phyloP scores from a whole-genome alignment of 2,888 invertebrate genomes.

The Tiliacea citrago region DNA sequence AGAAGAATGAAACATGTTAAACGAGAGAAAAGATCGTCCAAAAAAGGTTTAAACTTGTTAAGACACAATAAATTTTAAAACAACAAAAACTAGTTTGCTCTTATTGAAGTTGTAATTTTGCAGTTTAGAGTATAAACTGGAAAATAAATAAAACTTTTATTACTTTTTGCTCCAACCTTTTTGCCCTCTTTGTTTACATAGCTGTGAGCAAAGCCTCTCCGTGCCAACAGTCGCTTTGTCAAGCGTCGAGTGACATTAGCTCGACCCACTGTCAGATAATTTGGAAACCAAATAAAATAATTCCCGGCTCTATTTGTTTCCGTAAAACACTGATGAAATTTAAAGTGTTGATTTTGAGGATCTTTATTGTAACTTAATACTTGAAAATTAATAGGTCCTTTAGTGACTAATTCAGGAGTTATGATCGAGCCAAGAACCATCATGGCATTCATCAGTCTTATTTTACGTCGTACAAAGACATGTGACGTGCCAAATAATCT shows the following conservation, averaged over 20 bases:
- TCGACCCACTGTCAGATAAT: constrained; percentile 87
- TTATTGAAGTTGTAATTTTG: constrained; percentile 71
- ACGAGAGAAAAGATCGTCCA: constrained; percentile 4
- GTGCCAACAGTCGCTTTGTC: constrained; percentile 90
- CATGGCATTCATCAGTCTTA: constrained; percentile 27
- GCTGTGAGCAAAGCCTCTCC: constrained; percentile 87
- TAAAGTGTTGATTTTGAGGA: constrained; percentile 48
- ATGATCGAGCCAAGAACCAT: constrained; percentile 14
- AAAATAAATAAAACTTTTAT: constrained; percentile 82
- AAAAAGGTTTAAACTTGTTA: constrained; percentile 8
- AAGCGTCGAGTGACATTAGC: constrained; percentile 88
- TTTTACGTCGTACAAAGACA: constrained; percentile 11
- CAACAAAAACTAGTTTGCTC: constrained; percentile 49
- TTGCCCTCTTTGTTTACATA: constrained; percentile 85
- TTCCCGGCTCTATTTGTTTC: constrained; percentile 76
- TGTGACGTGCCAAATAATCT: constrained; percentile 11
- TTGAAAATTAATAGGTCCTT: constrained; percentile 10
- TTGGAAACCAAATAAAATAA: constrained; percentile 86
- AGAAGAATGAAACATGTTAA: background rate
- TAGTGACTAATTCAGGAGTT: background rate
- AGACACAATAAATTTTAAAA: constrained; percentile 49
- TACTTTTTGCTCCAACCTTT: constrained; percentile 82
- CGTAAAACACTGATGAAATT: constrained; percentile 66
- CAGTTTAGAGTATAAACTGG: constrained; percentile 74
- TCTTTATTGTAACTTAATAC: constrained; percentile 12